phyloP scores from a whole-genome alignment of 2,113 vertebrate species.

The Proteles cristata region DNA sequence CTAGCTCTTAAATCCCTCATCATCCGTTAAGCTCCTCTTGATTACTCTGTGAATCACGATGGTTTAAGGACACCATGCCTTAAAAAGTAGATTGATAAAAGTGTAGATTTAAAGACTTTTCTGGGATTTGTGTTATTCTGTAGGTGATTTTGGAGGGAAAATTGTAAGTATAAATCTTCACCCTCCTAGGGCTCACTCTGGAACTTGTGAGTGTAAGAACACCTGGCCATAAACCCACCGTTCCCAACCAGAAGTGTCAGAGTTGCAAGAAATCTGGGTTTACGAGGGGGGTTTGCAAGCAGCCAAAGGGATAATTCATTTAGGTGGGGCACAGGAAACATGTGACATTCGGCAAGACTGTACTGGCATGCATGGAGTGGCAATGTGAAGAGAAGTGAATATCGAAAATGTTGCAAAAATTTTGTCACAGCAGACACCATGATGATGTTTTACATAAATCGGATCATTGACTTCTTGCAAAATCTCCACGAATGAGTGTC shows the following conservation, averaged over 20 bases:
- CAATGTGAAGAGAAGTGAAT: neutral
- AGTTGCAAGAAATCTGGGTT: neutral
- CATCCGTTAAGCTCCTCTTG: conserved; percentile 10
- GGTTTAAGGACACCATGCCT: neutral
- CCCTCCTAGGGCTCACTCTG: neutral
- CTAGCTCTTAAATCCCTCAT: neutral
- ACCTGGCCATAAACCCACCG: neutral
- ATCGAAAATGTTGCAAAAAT: neutral
- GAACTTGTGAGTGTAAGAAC: neutral
- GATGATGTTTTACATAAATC: too few species aligned
- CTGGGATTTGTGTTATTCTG: neutral
- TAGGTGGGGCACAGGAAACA: neutral
- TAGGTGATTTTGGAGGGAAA: neutral
- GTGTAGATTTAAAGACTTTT: neutral
- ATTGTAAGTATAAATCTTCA: neutral
- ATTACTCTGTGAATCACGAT: neutral
- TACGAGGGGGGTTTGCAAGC: neutral
- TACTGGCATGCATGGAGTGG: neutral
- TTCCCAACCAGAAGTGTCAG: neutral
- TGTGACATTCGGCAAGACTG: neutral
- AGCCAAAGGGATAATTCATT: too few species aligned
- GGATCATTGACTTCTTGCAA: neutral
- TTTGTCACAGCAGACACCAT: neutral
- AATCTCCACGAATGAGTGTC: neutral
- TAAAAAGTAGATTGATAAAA: neutral